These are phyloP conservation scores for Abrostola triplasia DNA, from an alignment of 2,888 invertebrate genomes.

Conservation along the genomic window DNA sequence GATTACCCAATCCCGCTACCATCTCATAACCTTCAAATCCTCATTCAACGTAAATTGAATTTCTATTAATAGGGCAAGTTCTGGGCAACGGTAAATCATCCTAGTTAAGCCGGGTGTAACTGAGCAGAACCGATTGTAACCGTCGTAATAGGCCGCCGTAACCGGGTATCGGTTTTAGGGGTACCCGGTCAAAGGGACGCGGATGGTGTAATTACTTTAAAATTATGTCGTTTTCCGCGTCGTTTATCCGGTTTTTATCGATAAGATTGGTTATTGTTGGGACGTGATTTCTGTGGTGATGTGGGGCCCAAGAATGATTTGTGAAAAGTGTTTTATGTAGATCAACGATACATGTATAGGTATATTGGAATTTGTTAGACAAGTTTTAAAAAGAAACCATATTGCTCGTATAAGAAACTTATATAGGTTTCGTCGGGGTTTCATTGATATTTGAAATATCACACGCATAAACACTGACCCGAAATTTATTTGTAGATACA, in stretches of 20 bases:
- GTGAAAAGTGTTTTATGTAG: no score
- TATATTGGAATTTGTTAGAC: no score
- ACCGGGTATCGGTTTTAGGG: slow-evolving; percentile 54
- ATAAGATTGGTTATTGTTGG: background rate
- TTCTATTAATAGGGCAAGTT: slow-evolving; percentile 69
- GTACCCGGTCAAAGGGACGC: slow-evolving; percentile 47
- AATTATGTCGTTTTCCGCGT: slow-evolving; percentile 54
- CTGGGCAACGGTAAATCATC: slow-evolving; percentile 62
- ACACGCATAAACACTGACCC: no score
- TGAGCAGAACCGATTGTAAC: slow-evolving; percentile 56
- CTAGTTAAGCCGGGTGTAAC: slow-evolving; percentile 60
- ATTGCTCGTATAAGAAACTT: no score
- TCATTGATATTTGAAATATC: no score
- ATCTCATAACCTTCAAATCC: slow-evolving; percentile 11
- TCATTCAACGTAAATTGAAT: slow-evolving; percentile 57
- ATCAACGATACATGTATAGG: no score
- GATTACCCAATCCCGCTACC: slow-evolving; percentile 5
- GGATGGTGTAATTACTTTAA: slow-evolving; percentile 54
- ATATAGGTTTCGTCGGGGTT: no score
- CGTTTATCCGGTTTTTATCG: slow-evolving; percentile 37
- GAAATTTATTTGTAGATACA: no score
- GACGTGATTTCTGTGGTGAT: background rate
- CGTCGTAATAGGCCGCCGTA: slow-evolving; percentile 41
- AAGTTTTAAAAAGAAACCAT: no score
- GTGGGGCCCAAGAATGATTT: background rate